A percentile compares a stretch with the other conserved stretches of the same genome.
phyloP scores from a whole-genome alignment of 2,797 vertebrate genomes.

The Hozukius guyotensis region DNA sequence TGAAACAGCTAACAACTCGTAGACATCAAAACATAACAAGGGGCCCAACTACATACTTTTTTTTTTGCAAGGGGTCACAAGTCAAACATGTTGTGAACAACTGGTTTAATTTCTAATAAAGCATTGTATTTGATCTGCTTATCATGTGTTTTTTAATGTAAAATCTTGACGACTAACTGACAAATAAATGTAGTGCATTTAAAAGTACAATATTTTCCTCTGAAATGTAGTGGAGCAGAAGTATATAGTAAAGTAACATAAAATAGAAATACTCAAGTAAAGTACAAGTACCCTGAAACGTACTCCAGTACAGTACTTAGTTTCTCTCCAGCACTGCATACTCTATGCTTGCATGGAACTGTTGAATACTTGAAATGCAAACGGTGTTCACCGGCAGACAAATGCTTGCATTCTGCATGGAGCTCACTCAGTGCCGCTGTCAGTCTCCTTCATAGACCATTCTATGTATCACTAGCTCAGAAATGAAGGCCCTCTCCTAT shows the following conservation, averaged over 20 bases:
- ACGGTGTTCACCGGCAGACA: slow-evolving; percentile 3
- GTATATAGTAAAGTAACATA: background rate
- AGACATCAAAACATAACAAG: background rate
- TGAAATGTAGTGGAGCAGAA: background rate
- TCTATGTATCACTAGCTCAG: slow-evolving; percentile 64
- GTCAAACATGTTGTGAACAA: background rate
- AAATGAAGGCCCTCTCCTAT: slow-evolving; percentile 66
- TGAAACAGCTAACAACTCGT: background rate
- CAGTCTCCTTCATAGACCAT: slow-evolving; percentile 51
- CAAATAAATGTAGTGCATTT: background rate
- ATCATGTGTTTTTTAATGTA: background rate
- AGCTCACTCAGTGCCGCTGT: slow-evolving; percentile 44
- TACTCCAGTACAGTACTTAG: background rate
- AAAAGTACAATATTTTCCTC: background rate
- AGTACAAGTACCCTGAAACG: background rate
- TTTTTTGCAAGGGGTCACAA: background rate
- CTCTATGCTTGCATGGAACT: background rate
- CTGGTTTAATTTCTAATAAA: background rate
- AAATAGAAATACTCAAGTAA: background rate
- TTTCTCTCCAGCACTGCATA: background rate
- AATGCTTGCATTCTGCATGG: slow-evolving; percentile 1
- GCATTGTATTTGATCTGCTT: background rate
- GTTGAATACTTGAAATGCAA: slow-evolving; percentile 8
- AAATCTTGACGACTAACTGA: background rate
- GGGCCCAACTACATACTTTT: no score